phyloP scores from a whole-genome alignment of 2,113 vertebrate species.

The Mustelus asterias region DNA sequence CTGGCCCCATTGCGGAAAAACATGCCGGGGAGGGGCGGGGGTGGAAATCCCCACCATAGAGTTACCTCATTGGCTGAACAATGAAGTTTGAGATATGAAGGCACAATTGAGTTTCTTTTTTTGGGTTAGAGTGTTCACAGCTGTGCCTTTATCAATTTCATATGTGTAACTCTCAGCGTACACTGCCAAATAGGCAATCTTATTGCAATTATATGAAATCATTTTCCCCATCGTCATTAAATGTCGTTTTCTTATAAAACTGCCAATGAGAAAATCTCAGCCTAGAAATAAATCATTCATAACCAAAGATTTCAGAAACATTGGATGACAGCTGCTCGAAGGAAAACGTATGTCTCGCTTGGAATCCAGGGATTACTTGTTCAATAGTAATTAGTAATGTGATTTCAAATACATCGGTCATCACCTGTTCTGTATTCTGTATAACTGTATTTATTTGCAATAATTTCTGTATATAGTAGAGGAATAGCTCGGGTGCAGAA shows the following conservation, averaged over 20 bases:
- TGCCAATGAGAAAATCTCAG: not conserved
- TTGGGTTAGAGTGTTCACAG: not conserved
- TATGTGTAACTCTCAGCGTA: not conserved
- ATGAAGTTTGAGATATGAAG: not conserved
- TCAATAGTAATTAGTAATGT: not conserved
- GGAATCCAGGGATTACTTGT: not conserved
- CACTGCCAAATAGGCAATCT: not conserved
- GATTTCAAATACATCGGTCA: not conserved
- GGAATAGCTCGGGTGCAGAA: not conserved
- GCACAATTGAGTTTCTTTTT: not conserved
- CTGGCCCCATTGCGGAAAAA: no score
- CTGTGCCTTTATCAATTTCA: not conserved
- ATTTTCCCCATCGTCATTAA: not conserved
- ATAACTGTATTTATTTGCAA: not conserved
- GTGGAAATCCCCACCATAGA: not conserved
- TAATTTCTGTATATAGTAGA: not conserved
- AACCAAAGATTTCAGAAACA: not conserved
- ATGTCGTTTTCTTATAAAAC: not conserved
- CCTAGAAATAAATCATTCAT: not conserved
- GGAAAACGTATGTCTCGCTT: not conserved
- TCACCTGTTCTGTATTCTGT: not conserved
- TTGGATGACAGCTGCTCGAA: not conserved
- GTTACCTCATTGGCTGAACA: not conserved
- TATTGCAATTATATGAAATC: not conserved
- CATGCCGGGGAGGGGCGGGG: no score